Evolutionary conservation across 2,888 invertebrate genomes (phyloP).

Genomic region (Dyspetes luteomarginatus): DNA sequence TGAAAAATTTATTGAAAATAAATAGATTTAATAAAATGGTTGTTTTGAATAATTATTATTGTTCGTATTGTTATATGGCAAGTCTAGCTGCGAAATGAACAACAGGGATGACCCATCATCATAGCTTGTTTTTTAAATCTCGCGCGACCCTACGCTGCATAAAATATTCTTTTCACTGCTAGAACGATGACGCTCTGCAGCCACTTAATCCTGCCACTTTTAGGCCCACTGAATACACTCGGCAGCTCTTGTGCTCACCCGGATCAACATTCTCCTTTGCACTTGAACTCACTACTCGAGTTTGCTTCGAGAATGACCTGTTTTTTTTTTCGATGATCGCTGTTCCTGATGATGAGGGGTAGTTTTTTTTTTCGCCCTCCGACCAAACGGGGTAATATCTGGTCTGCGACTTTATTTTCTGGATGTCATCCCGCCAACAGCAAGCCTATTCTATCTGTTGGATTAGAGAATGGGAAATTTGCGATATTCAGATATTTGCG

Average conservation of each 20-base stretch:
- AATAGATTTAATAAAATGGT: no score
- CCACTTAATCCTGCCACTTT: constrained; percentile 32
- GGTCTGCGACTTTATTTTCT: not conserved
- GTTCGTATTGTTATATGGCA: not conserved
- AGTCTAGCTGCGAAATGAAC: not conserved
- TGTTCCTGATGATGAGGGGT: not conserved
- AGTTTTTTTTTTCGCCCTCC: constrained; percentile 6
- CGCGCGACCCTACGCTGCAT: not conserved
- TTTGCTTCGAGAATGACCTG: constrained; percentile 28
- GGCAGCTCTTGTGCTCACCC: not conserved
- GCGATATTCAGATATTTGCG: constrained; percentile 4
- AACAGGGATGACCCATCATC: not conserved
- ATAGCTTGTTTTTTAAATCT: not conserved
- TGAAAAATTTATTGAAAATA: no score
- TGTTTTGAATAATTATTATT: no score
- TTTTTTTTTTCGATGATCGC: constrained; percentile 7
- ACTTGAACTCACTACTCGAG: constrained; percentile 48
- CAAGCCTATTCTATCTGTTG: constrained; percentile 30
- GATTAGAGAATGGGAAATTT: constrained; percentile 34
- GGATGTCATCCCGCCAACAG: constrained; percentile 20
- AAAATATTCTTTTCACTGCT: constrained; percentile 41
- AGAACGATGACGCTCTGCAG: constrained; percentile 25
- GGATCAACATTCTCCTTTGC: constrained; percentile 38
- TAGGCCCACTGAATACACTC: constrained; percentile 17
- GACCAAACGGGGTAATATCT: not conserved